Conservation (phyloP, 2,888 invertebrate genomes). For the Atethmia centrago region DNA sequence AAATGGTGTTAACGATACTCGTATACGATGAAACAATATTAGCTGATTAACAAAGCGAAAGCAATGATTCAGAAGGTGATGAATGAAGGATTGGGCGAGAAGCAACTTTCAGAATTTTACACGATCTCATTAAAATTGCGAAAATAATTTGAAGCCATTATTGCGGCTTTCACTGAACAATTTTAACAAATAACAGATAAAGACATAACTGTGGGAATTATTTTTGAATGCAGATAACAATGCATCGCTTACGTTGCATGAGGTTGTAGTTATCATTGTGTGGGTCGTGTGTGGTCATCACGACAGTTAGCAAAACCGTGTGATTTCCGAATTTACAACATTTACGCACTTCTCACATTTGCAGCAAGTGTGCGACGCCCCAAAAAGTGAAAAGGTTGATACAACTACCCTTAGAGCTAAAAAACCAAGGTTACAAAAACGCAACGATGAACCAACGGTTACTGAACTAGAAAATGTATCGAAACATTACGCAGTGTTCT, state of each 20-base stretch:
- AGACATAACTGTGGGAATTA: slow-evolving; percentile 76
- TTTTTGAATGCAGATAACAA: slow-evolving; percentile 74
- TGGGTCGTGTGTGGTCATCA: slow-evolving; percentile 66
- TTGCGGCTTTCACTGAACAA: slow-evolving; percentile 74
- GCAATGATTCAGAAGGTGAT: slow-evolving; percentile 17
- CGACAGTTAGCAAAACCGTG: slow-evolving; percentile 49
- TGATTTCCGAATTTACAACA: slow-evolving; percentile 48
- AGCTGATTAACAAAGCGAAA: slow-evolving; percentile 8
- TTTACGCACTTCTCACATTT: slow-evolving; percentile 41
- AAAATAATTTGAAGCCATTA: slow-evolving; percentile 54
- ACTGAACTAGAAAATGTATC: slow-evolving; percentile 45
- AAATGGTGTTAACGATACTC: slow-evolving; percentile 60
- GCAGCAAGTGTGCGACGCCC: slow-evolving; percentile 5
- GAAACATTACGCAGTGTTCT: slow-evolving; percentile 45
- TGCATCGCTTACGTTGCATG: slow-evolving; percentile 72
- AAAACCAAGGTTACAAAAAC: slow-evolving; percentile 31
- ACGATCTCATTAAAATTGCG: slow-evolving; percentile 36
- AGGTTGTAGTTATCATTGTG: slow-evolving; percentile 57
- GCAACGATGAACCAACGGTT: slow-evolving; percentile 42
- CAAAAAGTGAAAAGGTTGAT: slow-evolving; percentile 30
- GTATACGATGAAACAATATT: slow-evolving; percentile 53
- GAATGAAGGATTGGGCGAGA: slow-evolving; percentile 5
- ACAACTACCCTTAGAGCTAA: slow-evolving; percentile 17
- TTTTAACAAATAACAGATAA: slow-evolving; percentile 72
- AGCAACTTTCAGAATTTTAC: slow-evolving; percentile 36